A percentile compares a stretch with the other conserved stretches of the same genome.
Evolutionary conservation across 2,113 vertebrate species (phyloP).

Genomic region (Glareola pratincola): DNA sequence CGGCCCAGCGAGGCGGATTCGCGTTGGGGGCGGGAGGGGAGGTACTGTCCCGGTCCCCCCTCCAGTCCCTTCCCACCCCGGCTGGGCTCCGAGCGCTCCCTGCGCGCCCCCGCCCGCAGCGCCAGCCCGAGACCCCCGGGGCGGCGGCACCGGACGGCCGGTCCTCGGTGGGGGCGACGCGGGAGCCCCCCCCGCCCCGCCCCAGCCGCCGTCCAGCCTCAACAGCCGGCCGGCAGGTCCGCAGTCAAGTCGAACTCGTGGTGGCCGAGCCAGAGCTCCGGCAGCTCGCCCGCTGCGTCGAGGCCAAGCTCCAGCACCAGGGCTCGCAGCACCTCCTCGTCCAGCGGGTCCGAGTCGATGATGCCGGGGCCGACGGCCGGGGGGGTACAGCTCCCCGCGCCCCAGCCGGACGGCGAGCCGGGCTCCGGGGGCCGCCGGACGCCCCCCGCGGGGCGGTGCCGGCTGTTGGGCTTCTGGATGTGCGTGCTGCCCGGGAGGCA

Average conservation of each 20-base stretch:
- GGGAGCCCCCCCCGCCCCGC: background rate
- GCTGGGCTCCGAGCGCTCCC: rapidly evolving
- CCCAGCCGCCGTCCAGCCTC: background rate
- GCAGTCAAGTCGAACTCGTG: conserved; percentile 84
- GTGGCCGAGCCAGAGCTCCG: conserved; percentile 86
- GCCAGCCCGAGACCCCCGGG: too few relatives aligned
- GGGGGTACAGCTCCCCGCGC: background rate
- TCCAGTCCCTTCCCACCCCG: background rate
- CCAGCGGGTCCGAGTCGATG: conserved; percentile 80
- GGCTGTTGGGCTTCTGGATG: conserved; percentile 85
- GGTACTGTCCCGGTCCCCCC: too few relatives aligned
- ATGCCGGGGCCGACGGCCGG: conserved; percentile 38
- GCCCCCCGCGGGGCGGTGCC: conserved; percentile 71
- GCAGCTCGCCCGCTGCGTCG: conserved; percentile 82
- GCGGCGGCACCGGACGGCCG: background rate
- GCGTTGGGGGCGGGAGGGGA: too few relatives aligned
- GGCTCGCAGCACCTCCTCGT: conserved; percentile 83
- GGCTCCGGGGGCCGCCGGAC: background rate
- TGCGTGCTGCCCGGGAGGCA: conserved; percentile 82
- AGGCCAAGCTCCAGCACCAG: conserved; percentile 85
- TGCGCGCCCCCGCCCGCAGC: background rate
- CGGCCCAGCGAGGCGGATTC: background rate
- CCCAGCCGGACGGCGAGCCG: conserved; percentile 33
- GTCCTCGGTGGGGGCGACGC: background rate
- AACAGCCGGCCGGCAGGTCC: conserved; percentile 77